These are phyloP conservation scores for Capromys pilorides DNA, from an alignment of 2,797 vertebrate genomes.

Conservation along the genomic window DNA sequence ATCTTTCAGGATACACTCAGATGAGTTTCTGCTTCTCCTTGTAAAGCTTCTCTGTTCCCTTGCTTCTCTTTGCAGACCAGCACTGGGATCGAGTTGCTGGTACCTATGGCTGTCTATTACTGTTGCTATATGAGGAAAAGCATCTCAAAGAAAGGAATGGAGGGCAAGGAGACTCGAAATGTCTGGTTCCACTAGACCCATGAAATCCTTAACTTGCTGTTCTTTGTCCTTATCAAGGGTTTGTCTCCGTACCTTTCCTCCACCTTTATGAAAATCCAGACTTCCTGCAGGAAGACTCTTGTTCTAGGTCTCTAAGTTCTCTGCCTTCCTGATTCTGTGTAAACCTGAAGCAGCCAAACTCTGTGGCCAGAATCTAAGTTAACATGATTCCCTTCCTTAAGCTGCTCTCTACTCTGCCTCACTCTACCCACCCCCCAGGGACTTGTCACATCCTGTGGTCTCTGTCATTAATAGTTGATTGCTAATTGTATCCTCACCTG, in stretches of 20 bases:
- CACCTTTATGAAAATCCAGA: neutral
- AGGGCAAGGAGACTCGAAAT: neutral
- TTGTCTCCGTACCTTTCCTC: neutral
- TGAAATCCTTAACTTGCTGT: neutral
- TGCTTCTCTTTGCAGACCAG: neutral
- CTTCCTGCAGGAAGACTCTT: neutral
- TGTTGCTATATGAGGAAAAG: neutral
- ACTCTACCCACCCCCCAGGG: neutral
- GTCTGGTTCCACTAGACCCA: neutral
- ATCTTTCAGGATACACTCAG: neutral
- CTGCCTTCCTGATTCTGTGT: neutral
- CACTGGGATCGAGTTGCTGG: neutral
- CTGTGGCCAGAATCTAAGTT: neutral
- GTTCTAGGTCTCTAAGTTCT: conserved; percentile 11
- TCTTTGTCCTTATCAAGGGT: neutral
- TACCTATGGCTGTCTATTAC: neutral
- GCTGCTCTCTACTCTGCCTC: neutral
- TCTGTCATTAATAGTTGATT: neutral
- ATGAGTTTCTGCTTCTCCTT: conserved; percentile 21
- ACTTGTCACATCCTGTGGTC: neutral
- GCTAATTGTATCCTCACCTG: neutral
- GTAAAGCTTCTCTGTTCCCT: neutral
- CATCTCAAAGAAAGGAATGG: neutral
- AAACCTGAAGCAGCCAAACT: neutral
- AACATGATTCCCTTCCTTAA: neutral